phyloP scores from a whole-genome alignment of 2,888 invertebrate genomes.

The Caenorhabditis zanzibari region DNA sequence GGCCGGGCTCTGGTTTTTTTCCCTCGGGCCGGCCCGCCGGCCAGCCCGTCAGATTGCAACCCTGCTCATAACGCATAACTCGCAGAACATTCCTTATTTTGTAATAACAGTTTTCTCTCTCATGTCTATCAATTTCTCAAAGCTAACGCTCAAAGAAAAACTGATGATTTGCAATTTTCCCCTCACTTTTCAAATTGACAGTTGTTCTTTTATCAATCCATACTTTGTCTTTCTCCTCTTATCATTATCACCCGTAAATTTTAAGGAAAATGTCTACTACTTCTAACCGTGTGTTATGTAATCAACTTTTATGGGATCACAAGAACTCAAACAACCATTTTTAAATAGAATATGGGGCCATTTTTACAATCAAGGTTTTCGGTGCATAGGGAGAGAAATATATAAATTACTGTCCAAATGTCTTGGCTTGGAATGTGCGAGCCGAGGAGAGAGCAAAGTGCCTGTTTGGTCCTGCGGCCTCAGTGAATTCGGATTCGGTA shows the following conservation, averaged over 20 bases:
- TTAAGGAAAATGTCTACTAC: neutral
- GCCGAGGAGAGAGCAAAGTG: slow-evolving; percentile 47
- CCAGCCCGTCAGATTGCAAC: no score
- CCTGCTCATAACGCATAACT: no score
- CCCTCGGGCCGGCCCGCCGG: no score
- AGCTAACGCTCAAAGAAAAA: neutral
- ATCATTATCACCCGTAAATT: slow-evolving; percentile 1
- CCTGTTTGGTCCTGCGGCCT: slow-evolving; percentile 42
- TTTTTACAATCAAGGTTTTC: slow-evolving; percentile 61
- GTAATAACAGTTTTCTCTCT: neutral
- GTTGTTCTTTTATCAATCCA: slow-evolving; percentile 8
- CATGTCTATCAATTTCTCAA: neutral
- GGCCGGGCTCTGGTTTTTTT: no score
- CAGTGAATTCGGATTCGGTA: slow-evolving; percentile 46
- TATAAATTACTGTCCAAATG: slow-evolving; percentile 65
- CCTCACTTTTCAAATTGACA: neutral
- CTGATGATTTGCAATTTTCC: neutral
- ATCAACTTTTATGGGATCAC: neutral
- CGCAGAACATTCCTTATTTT: no score
- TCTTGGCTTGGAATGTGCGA: slow-evolving; percentile 66
- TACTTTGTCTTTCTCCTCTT: neutral
- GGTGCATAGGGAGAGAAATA: slow-evolving; percentile 18
- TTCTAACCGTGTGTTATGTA: neutral
- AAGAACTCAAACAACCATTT: slow-evolving; percentile 21
- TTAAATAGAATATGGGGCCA: slow-evolving; percentile 21